phyloP scores from a whole-genome alignment of 2,888 invertebrate genomes.

The Apodemia mormo region DNA sequence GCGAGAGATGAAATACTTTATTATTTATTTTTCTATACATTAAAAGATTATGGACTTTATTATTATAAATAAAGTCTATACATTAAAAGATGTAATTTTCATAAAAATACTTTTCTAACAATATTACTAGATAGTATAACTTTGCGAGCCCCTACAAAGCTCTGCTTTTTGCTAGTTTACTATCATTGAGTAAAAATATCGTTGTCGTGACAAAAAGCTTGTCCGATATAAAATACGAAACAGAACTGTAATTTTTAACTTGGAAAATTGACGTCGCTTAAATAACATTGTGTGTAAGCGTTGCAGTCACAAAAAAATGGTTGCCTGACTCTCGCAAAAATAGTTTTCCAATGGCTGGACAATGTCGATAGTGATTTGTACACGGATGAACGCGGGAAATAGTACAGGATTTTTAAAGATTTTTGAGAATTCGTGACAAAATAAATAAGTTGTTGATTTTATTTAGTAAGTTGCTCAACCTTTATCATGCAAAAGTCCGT shows the following conservation, averaged over 20 bases:
- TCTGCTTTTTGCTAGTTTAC: no score
- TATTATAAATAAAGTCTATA: no score
- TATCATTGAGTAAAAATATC: not conserved
- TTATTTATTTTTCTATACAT: no score
- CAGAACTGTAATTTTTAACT: not conserved
- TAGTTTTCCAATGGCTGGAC: conserved; percentile 32
- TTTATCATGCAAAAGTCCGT: no score
- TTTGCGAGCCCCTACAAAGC: no score
- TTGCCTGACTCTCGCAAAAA: conserved; percentile 31
- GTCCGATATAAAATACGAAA: not conserved
- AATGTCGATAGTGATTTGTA: conserved; percentile 25
- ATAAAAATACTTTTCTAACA: no score
- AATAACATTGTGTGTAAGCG: conserved; percentile 18
- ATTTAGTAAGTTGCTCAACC: no score
- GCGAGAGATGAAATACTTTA: no score
- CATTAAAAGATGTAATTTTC: no score
- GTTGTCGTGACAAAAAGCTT: not conserved
- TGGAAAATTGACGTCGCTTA: conserved; percentile 7
- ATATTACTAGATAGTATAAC: no score
- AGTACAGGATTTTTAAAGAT: not conserved
- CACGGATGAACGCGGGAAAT: not conserved
- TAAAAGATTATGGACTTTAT: no score
- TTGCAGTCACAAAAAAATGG: conserved; percentile 22
- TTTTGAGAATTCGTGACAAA: not conserved
- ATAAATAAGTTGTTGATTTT: no score